A percentile compares a stretch with the other conserved stretches of the same genome.
Evolutionary conservation across 2,797 vertebrate genomes (phyloP).

Genomic region (Sebastes itinus): DNA sequence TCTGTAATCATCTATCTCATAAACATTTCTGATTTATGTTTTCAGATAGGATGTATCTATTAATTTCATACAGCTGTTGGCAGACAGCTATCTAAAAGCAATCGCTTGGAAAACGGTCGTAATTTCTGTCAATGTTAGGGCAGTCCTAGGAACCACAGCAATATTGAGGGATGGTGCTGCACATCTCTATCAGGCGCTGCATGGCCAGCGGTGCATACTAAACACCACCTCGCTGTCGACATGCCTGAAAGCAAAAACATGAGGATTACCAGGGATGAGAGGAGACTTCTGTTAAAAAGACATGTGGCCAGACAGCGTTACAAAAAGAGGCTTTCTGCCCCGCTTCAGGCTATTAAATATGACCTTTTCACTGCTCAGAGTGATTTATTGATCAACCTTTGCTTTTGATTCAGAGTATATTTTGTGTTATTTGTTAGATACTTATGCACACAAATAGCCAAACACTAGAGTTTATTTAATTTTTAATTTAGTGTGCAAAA

Average conservation of each 20-base stretch:
- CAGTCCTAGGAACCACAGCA: slow-evolving; percentile 32
- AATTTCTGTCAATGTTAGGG: slow-evolving; percentile 38
- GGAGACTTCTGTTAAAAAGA: slow-evolving; percentile 56
- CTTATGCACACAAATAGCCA: slow-evolving; percentile 14
- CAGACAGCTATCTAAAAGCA: slow-evolving; percentile 7
- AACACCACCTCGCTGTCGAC: slow-evolving; percentile 58
- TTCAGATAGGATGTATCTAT: neutral
- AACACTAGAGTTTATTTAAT: neutral
- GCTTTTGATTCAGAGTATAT: slow-evolving; percentile 14
- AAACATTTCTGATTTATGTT: neutral
- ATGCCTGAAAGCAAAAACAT: slow-evolving; percentile 59
- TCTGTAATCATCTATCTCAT: neutral
- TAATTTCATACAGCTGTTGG: neutral
- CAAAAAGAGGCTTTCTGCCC: slow-evolving; percentile 38
- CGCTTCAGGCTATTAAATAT: slow-evolving; percentile 31
- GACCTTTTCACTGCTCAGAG: slow-evolving; percentile 41
- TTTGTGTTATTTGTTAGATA: slow-evolving; percentile 5
- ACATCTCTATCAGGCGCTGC: slow-evolving; percentile 65
- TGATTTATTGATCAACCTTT: slow-evolving; percentile 27
- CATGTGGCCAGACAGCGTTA: slow-evolving; percentile 40
- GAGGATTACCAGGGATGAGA: slow-evolving; percentile 65
- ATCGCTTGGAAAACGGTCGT: slow-evolving; percentile 20
- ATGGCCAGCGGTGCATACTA: slow-evolving; percentile 72
- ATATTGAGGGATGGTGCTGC: slow-evolving; percentile 47
- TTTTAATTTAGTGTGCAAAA: neutral